Base-by-base conservation (phyloP, 1,140 invertebrate species). In the Procambarus clarkii region DNA sequence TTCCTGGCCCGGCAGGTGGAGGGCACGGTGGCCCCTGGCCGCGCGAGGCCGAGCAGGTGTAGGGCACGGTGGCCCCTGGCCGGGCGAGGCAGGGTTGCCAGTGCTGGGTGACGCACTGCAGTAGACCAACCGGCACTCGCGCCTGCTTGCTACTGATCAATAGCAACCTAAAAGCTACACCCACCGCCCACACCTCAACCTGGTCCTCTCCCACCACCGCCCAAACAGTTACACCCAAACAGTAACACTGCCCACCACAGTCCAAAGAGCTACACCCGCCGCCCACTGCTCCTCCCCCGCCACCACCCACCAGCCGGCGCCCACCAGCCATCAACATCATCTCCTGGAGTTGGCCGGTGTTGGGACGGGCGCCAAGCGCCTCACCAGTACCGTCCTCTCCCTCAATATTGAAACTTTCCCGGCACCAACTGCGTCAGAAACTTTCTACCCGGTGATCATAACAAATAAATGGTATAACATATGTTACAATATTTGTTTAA, bases 81-180 rank as follows among this genome's bases (percentile, higher is more conserved):
- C 34, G 34, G 34, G 34, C 34, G 34, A 34, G 34, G 34, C 1
- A 34, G 64, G 64, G 64, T 18, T 58, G 54, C 60, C 18, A 21
- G 60, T 64, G 60, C 21, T 64, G 60, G 69, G n/a, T 74, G 69
- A 74, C 69, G 69, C 69, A 74, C 69, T 74, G 69, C 69, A 74
- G 69, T 74, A 74, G 69, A 24, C 64, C 64, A 3, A n/a, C 69
- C 69, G 5, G 69, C 69, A n/a, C 69, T 74, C 69, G 69, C 69
- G 69, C 69, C 69, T 74, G 69, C 69, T 74, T 24, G 69, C 69
- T 74, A 21, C 69, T 74, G 69, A 74, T 74, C 69, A 74, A 74
- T 74, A 74, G 69, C n/a, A 74, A 44, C 69, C 69, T 34, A 74
- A 74, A n/a, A 34, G 69, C 69, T 74, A 74, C 69, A 74, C 69